Percentiles rank a stretch among this genome's conserved stretches.
phyloP scores from a whole-genome alignment of 1,140 invertebrate species.

The Tetramorium parvispinum region DNA sequence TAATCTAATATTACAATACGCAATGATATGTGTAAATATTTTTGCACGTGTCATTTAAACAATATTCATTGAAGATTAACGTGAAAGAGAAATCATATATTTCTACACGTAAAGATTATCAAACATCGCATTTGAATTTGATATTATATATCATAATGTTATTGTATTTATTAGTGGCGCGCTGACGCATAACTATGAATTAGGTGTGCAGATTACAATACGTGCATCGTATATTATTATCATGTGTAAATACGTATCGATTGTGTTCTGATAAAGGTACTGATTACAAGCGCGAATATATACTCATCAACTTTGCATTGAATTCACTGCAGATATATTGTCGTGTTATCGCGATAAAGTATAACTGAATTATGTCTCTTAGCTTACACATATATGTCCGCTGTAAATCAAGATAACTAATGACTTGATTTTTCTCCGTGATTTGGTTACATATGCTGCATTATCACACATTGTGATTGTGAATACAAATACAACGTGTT shows the following conservation, averaged over 20 bases:
- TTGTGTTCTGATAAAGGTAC: not conserved
- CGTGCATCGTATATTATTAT: constrained; percentile 42
- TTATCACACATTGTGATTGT: not conserved
- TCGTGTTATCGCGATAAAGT: not conserved
- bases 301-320: not conserved
- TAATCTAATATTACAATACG: too few species aligned
- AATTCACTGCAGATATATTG: not conserved
- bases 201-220: constrained; percentile 31
- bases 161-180: constrained; percentile 19
- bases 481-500: not conserved
- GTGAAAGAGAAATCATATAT: not conserved
- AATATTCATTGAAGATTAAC: constrained; percentile 11
- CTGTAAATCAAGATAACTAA: not conserved
- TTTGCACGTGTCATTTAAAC: not conserved
- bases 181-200: constrained; percentile 6
- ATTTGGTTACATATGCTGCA: not conserved
- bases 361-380: constrained; percentile 5
- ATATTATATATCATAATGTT: constrained; percentile 38
- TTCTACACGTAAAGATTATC: not conserved
- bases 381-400: not conserved
- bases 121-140: not conserved
- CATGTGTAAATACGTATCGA: constrained; percentile 10
- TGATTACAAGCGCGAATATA: constrained; percentile 5
- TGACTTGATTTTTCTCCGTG: not conserved
- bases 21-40: not conserved